Evolutionary conservation across 2,797 vertebrate species (phyloP).

Genomic region (Hemitrygon akajei): DNA sequence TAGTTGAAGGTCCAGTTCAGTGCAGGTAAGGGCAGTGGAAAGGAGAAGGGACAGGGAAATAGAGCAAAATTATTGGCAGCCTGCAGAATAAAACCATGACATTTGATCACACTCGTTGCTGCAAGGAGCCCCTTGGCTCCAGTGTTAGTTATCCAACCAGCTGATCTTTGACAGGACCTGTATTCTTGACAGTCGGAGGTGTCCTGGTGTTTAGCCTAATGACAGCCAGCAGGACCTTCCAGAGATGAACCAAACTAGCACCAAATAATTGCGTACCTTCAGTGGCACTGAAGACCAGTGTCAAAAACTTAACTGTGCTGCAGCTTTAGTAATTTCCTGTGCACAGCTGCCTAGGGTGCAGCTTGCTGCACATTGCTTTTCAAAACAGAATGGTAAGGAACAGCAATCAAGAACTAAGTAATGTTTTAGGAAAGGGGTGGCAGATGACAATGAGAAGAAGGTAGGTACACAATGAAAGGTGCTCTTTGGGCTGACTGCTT

Average conservation of each 20-base stretch:
- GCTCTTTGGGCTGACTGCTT: not conserved
- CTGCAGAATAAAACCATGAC: not conserved
- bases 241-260: not conserved
- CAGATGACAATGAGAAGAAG: not conserved
- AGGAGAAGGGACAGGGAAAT: not conserved
- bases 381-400: not conserved
- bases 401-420: not conserved
- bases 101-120: not conserved
- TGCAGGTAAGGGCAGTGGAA: slow-evolving; percentile 14
- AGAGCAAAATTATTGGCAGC: slow-evolving; percentile 10
- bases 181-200: not conserved
- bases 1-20: not conserved
- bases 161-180: not conserved
- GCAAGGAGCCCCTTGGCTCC: not conserved
- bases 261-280: not conserved
- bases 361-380: not conserved
- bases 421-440: not conserved
- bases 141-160: not conserved
- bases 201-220: not conserved
- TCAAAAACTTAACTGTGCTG: not conserved
- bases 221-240: not conserved
- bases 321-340: not conserved
- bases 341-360: not conserved
- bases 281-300: not conserved
- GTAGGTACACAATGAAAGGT: not conserved